Evolutionary conservation across 37 sponge, comb jelly and placozoan genomes (phyloP).

Genomic region (Halichondria panicea): DNA sequence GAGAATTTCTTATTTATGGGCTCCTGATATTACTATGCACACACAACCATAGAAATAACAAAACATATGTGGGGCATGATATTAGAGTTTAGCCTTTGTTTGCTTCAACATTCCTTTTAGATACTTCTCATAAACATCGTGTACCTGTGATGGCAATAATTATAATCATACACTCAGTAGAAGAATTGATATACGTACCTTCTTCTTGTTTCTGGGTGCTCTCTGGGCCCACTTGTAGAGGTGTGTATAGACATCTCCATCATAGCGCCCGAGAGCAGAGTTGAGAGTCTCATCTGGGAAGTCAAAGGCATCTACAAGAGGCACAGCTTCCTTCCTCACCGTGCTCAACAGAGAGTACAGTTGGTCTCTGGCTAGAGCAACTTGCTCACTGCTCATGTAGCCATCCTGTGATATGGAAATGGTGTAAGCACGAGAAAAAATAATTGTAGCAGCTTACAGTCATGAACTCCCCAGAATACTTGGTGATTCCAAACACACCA

Average conservation of each 20-base stretch:
- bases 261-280: slow-evolving; percentile 89
- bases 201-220: slow-evolving; percentile 78
- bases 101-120: slow-evolving; percentile 21
- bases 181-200: too few relatives aligned
- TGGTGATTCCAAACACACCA: slow-evolving; percentile 53
- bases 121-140: slow-evolving; percentile 51
- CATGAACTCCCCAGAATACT: slow-evolving; percentile 53
- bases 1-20: too few relatives aligned
- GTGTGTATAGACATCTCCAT: slow-evolving; percentile 91
- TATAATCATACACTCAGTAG: too few relatives aligned
- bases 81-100: slow-evolving; percentile 20
- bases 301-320: slow-evolving; percentile 94
- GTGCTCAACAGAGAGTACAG: slow-evolving; percentile 29
- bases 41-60: too few relatives aligned
- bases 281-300: slow-evolving; percentile 71
- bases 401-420: slow-evolving; percentile 27
- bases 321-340: slow-evolving; percentile 81
- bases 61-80: too few relatives aligned
- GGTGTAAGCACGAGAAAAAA: background rate
- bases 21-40: too few relatives aligned
- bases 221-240: slow-evolving; percentile 82
- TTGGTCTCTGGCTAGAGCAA: slow-evolving; percentile 32
- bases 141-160: too few relatives aligned
- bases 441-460: slow-evolving; percentile 39
- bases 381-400: slow-evolving; percentile 39